phyloP scores from a whole-genome alignment of 2,797 vertebrate species.

The Gallinago nigripennis region DNA sequence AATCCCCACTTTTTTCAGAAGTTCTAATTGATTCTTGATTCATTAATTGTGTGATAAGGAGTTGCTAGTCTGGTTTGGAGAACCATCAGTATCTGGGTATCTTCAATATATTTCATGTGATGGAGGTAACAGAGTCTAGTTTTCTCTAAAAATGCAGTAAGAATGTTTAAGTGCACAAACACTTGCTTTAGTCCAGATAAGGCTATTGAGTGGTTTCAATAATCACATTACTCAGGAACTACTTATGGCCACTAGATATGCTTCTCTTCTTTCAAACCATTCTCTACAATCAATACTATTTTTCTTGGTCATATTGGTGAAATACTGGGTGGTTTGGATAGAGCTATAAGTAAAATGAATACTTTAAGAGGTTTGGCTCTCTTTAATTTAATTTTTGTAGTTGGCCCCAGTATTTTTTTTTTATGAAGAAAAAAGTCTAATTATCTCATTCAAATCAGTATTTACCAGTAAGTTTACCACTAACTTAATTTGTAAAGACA shows the following conservation, averaged over 20 bases:
- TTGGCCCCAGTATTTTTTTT: background rate
- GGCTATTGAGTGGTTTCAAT: background rate
- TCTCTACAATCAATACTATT: background rate
- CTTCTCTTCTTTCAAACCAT: background rate
- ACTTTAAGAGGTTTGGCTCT: background rate
- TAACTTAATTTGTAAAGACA: constrained; percentile 39
- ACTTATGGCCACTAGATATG: background rate
- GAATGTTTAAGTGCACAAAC: background rate
- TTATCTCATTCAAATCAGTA: constrained; percentile 2
- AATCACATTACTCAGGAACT: background rate
- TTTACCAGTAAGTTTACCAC: constrained; percentile 29
- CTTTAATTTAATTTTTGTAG: background rate
- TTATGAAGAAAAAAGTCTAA: background rate
- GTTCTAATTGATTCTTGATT: background rate
- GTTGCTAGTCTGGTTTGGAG: background rate
- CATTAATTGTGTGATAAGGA: background rate
- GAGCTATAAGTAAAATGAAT: background rate
- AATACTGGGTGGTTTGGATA: background rate
- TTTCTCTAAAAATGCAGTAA: background rate
- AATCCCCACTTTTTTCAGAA: background rate
- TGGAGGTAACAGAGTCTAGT: background rate
- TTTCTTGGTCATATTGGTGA: background rate
- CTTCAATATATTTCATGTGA: background rate
- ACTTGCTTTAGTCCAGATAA: background rate
- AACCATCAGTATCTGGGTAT: background rate